Base-by-base conservation (phyloP, 2,797 vertebrate genomes). In the Otolemur crassicaudatus region DNA sequence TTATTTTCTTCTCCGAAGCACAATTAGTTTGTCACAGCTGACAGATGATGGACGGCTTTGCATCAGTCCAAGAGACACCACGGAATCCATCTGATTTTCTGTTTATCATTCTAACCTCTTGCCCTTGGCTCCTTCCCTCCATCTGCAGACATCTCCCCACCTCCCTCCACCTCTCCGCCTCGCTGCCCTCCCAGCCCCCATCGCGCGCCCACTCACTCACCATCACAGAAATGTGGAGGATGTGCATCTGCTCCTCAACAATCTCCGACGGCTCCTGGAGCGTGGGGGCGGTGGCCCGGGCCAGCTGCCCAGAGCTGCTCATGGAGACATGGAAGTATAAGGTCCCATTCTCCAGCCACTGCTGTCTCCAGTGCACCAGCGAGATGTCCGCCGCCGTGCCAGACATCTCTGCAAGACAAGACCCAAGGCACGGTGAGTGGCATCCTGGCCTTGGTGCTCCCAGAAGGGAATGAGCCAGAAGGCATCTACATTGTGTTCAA, bases 311-410 rank as follows among this genome's bases (percentile, higher is more conserved):
- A 0, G 99, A 98, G 0, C 99, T 99, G 76, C 99, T 99, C 98
- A 99, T 98, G 94, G 99, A 99, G 60, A 99, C 99, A 0, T 99
- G 99, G 98, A 99, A 99, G 97, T 99, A 99, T 13, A 99, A 98
- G 0, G 99, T 99, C 92, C 99, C 99, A 0, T 99, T 99, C 98
- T 99, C 99, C 98, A 99, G 98, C 99, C 99, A 99, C 98, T 99
- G 99, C 98, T 99, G 99, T 97, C 99, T 99, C 99, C 99, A 99
- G 98, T 99, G 99, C 53, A 99, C 99, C 98, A 99, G 98, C 0
- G 99, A 99, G 96, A 99, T 99, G 79, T 99, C 99, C 14, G 99
- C 99, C 7, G 98, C 99, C 0, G 99, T 99, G 12, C 99, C 99
- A 0, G 99, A 99, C 99, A 99, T 99, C 98, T 99, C 99, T 99